Evolutionary conservation across 2,888 invertebrate genomes (phyloP), one percentile per base, ranked within the genome.

Genomic region (Petrolisthes manimaculis): DNA sequence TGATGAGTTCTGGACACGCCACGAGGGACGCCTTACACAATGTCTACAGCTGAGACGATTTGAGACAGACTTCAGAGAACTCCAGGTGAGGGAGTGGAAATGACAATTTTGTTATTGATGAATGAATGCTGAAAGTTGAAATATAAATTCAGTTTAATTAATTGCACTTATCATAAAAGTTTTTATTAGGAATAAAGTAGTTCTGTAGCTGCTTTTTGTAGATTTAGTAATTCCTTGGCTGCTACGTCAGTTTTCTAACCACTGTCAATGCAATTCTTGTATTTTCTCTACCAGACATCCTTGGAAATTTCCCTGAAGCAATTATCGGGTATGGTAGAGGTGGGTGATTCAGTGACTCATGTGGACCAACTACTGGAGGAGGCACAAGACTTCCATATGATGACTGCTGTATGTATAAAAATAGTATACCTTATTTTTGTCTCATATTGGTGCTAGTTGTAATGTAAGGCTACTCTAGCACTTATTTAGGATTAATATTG

Each of bases 1-100:
- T 93, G 97, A 98, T 93, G 96, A 96, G 92, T 98, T 98, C 94
- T 99, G 98, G 98, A 95, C 95, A 87, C 96, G 96, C 92, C 98
- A 99, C 94, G 97, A 97, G 92, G 95, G 95, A 89, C 96, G 97
- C 92, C 94, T 99, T 92, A 95, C 96, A 92, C 97, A 98, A 93
- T 98, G 98, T 94, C 94, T 99, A 91, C 96, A 96, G 92, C 95
- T 99, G 92, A 95, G 98, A 92, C 95, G 96, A 92, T 99, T 99
- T 94, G 98, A 99, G 94, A 97, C 97, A 93, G 97, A 97, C 93
- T 99, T 99, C 93, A 96, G 97, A 92, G 97, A 98, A 93, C 95
- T 97, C 92, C 97, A 97, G 94, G 95, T 96, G 92, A 93, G 92
- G 89, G 14, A 5, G 37, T 21, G 5, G 71, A 21, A 5, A n/a